Conservation (phyloP, 2,888 invertebrate genomes). For the Andrena praecox region DNA sequence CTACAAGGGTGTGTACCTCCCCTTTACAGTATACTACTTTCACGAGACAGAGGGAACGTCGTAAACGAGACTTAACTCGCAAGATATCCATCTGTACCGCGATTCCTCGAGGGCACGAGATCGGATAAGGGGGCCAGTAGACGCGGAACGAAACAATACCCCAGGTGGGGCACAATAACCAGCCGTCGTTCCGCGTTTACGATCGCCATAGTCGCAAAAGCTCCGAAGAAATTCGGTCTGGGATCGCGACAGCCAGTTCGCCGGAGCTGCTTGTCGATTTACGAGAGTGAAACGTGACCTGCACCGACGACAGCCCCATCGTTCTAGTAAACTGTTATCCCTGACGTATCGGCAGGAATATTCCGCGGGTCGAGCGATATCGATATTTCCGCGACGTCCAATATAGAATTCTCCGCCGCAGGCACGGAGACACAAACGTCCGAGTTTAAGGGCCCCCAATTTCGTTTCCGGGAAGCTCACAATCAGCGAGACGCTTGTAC, state of each 20-base stretch:
- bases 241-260: conserved; percentile 17
- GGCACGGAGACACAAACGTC: background rate
- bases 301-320: conserved; percentile 9
- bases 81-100: background rate
- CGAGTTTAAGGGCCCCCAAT: background rate
- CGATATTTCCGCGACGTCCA: conserved; percentile 26
- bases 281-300: conserved; percentile 31
- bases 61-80: background rate
- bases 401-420: conserved; percentile 1
- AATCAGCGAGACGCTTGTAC: background rate
- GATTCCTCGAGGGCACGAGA: background rate
- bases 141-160: conserved; percentile 32
- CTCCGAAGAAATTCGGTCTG: conserved; percentile 36
- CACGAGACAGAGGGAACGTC: background rate
- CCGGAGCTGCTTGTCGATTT: conserved; percentile 28
- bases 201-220: conserved; percentile 23
- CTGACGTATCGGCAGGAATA: conserved; percentile 44
- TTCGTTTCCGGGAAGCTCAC: background rate
- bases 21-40: background rate
- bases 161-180: conserved; percentile 44
- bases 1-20: no score
- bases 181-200: conserved; percentile 41
- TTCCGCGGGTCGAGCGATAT: conserved; percentile 6
- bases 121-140: conserved; percentile 11
- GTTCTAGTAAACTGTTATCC: conserved; percentile 33